Percentiles rank a stretch among this genome's conserved stretches.
These are phyloP conservation scores for Ricordea florida DNA, from an alignment of 92 coral and sea anemone genomes.

Conservation along the genomic window DNA sequence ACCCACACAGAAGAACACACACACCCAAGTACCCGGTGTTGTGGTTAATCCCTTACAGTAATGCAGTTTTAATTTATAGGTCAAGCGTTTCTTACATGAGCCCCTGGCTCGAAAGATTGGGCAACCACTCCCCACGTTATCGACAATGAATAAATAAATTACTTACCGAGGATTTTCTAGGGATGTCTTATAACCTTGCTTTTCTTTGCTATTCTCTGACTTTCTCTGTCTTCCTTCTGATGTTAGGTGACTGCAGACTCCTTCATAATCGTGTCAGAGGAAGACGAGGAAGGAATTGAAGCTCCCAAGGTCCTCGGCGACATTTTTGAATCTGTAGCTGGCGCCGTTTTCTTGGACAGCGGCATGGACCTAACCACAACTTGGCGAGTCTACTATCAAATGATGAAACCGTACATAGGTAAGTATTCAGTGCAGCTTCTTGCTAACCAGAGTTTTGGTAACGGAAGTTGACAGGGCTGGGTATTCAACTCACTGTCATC, in stretches of 20 bases:
- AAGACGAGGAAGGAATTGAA: conserved; percentile 80
- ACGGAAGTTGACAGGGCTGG: too few species aligned
- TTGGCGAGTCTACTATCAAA: conserved; percentile 90
- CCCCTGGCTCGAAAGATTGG: too few species aligned
- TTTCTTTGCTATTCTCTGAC: background rate
- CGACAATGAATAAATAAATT: too few species aligned
- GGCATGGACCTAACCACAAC: conserved; percentile 84
- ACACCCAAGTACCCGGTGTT: too few species aligned
- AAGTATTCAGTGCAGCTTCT: background rate
- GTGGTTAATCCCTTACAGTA: too few species aligned
- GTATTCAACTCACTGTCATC: too few species aligned
- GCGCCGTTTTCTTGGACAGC: conserved; percentile 98
- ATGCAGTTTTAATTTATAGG: too few species aligned
- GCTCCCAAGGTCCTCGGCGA: conserved; percentile 98
- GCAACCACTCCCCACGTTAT: too few species aligned
- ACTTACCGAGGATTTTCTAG: too few species aligned
- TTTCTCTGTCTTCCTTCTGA: background rate
- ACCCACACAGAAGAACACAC: too few species aligned
- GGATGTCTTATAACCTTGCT: background rate
- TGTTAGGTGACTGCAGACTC: conserved; percentile 88
- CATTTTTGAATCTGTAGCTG: conserved; percentile 97
- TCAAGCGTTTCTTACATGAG: too few species aligned
- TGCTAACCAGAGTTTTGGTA: too few species aligned
- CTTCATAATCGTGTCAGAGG: conserved; percentile 66
- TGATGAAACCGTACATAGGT: conserved; percentile 94